Evolutionary conservation across 2,113 vertebrate genomes (phyloP).

Genomic region (Aptenodytes patagonicus): DNA sequence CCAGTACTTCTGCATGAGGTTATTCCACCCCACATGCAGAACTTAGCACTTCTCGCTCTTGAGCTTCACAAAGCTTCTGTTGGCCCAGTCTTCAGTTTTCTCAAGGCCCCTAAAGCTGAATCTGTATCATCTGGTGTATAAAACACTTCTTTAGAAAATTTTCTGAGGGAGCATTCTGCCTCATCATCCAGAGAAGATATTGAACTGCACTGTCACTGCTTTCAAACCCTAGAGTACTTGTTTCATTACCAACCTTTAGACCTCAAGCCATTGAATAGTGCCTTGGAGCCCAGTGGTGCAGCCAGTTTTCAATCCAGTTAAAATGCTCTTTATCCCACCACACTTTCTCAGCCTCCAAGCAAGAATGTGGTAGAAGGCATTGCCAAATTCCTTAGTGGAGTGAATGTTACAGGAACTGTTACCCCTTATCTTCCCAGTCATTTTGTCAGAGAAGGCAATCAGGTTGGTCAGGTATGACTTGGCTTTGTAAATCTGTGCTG

Average conservation of each 20-base stretch:
- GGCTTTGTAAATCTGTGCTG: background rate
- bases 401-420: background rate
- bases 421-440: background rate
- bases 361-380: background rate
- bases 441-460: background rate
- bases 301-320: background rate
- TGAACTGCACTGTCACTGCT: background rate
- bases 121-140: background rate
- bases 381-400: background rate
- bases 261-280: background rate
- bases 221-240: background rate
- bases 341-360: background rate
- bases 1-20: background rate
- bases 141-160: background rate
- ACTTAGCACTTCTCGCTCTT: background rate
- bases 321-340: background rate
- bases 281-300: background rate
- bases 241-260: background rate
- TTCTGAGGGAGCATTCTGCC: background rate
- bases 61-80: background rate
- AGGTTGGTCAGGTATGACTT: background rate
- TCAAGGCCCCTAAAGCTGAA: background rate
- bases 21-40: background rate
- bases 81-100: background rate
- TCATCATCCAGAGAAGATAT: background rate